Base-by-base conservation (phyloP, 2,888 invertebrate species). In the Acleris laterana region DNA sequence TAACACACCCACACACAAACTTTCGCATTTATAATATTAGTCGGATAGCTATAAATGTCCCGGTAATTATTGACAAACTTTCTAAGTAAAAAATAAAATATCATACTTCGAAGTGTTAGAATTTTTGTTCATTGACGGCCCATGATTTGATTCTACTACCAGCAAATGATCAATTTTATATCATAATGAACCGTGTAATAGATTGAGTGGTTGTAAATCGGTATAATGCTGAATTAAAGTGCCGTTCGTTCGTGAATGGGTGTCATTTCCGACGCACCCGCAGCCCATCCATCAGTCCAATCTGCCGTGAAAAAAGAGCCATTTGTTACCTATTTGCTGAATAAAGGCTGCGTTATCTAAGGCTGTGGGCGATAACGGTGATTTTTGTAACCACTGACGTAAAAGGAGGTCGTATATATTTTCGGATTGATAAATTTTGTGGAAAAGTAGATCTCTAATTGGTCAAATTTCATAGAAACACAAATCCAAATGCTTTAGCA, bases 311-410 rank as follows among this genome's bases (percentile, higher is more conserved):
- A 61, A 65, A 60, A 46, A 55, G 65, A 50, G n/a, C 60, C 60
- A 65, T 65, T 61, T 65, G 60, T 61, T 65, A 65, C 61, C 60
- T 61, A 60, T 65, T 65, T 56, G 65, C 44, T 32, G 65, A 65
- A 65, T 65, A 65, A 65, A 65, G 55, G 65, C 50, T 55, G 53
- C 59, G 63, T 22, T 60, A 55, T 46, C 60, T 49, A 55, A 61
- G 32, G 42, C n/a, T 17, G 32, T 42, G 49, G 55, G 20, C 44
- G 46, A 42, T 46, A 65, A 50, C 50, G 58, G 58, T 44, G 32
- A 7, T 55, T 55, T 55, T 38, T 38, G 9, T 32, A 32, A 13
- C 7, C 42, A 38, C 13, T 7, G 20, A 22, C 3, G 46, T n/a
- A 46, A 46, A 6, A 16, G n/a, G n/a, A n/a, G 46, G 3, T 3